Evolutionary conservation across 2,888 invertebrate species (phyloP).

Genomic region (Uloborus plumipes): DNA sequence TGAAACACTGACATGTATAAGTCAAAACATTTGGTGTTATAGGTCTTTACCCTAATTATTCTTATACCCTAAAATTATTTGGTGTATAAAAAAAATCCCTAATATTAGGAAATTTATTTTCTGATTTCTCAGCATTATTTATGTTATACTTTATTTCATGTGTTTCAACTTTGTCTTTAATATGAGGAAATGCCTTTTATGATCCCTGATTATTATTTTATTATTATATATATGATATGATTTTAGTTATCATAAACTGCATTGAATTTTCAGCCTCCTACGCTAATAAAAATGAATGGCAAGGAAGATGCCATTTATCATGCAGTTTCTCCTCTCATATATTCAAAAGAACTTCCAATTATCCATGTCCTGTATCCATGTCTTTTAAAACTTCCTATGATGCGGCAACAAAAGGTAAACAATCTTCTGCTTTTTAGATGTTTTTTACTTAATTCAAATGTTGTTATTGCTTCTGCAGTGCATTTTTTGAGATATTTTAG

Average conservation of each 20-base stretch:
- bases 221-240: too few species aligned
- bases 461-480: background rate
- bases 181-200: too few species aligned
- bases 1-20: too few species aligned
- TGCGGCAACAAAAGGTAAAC: constrained; percentile 34
- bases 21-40: too few species aligned
- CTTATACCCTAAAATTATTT: too few species aligned
- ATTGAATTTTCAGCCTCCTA: constrained; percentile 29
- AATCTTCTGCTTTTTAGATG: background rate
- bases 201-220: background rate
- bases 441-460: background rate
- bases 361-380: constrained; percentile 20
- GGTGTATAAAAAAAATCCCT: too few species aligned
- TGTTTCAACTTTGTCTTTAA: background rate
- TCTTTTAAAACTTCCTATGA: constrained; percentile 40
- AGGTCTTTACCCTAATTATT: too few species aligned
- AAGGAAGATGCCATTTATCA: constrained; percentile 43
- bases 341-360: constrained; percentile 21
- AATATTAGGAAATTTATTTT: too few species aligned
- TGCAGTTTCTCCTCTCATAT: constrained; percentile 1
- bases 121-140: too few species aligned
- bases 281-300: constrained; percentile 26
- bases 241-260: background rate
- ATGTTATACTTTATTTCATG: background rate
- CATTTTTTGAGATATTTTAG: too few species aligned